Evolutionary conservation across 2,797 vertebrate species (phyloP).

Genomic region (Crenichthys baileyi): DNA sequence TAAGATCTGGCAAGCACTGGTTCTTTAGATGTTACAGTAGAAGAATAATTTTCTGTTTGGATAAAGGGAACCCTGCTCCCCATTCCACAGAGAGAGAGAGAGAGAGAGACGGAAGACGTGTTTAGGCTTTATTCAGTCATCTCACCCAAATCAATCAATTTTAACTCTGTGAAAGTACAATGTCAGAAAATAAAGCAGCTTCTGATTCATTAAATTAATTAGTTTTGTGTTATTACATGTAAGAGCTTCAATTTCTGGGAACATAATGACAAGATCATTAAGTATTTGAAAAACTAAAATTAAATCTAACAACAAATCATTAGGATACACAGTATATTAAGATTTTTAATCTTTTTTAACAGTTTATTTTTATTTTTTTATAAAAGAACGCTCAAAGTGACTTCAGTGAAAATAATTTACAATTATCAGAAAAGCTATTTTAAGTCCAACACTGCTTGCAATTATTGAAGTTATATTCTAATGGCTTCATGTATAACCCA

Average conservation of each 20-base stretch:
- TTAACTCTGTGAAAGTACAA: neutral
- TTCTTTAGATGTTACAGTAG: constrained; percentile 24
- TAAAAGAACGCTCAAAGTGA: neutral
- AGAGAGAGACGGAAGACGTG: neutral
- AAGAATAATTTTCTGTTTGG: constrained; percentile 41
- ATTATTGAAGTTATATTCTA: neutral
- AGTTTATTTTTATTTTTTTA: neutral
- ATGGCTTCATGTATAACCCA: neutral
- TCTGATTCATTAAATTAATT: constrained; percentile 6
- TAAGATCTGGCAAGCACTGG: constrained; percentile 42
- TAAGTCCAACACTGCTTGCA: neutral
- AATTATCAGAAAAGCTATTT: no score
- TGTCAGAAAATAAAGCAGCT: neutral
- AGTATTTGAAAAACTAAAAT: no score
- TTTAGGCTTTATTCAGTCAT: constrained; percentile 3
- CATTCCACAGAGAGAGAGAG: constrained; percentile 8
- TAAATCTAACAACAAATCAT: neutral
- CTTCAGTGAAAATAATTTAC: no score
- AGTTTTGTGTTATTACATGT: constrained; percentile 5
- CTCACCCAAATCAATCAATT: constrained; percentile 15
- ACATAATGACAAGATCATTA: neutral
- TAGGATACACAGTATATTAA: neutral
- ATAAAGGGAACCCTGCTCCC: constrained; percentile 28
- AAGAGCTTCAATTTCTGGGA: constrained; percentile 5
- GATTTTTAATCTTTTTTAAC: neutral